A percentile compares a stretch with the other conserved stretches of the same genome.
Evolutionary conservation across 2,113 vertebrate species (phyloP).

Genomic region (Pan troglodytes): NHGRI_mPanTro3-v2.1_pri NC_072419.2:59917001-59917500

Average conservation of each 20-base stretch:
- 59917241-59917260: neutral
- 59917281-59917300: neutral
- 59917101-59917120: constrained; percentile 66
- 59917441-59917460: too few relatives aligned
- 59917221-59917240: neutral
- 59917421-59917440: neutral
- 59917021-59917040: constrained; percentile 62
- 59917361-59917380: neutral
- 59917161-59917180: neutral
- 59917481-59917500: too few relatives aligned
- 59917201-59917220: neutral
- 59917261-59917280: neutral
- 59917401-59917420: neutral
- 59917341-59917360: neutral
- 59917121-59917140: constrained; percentile 53
- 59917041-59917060: constrained; percentile 49
- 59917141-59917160: constrained; percentile 48
- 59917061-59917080: constrained; percentile 61
- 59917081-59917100: constrained; percentile 40
- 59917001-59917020: constrained; percentile 74
- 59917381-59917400: neutral
- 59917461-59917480: too few relatives aligned
- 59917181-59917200: neutral
- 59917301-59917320: neutral
- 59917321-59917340: neutral